These are phyloP conservation scores for Laupala kohalensis DNA, from an alignment of 1,140 invertebrate species.

Conservation along the genomic window DNA sequence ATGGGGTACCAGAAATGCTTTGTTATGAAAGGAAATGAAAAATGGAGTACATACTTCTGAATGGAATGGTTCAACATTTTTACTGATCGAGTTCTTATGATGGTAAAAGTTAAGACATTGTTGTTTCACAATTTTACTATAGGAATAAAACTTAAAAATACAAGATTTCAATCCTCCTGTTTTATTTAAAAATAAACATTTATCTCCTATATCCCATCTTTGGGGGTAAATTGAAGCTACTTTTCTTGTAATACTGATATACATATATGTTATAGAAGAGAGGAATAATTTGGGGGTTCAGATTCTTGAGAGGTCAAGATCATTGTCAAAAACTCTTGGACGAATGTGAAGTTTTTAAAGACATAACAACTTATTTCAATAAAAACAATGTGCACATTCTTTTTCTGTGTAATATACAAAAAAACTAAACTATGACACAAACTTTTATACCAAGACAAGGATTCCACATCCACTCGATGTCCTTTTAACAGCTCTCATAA, in stretches of 20 bases:
- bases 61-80: not conserved
- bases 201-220: slow-evolving; percentile 1
- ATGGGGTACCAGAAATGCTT: not conserved
- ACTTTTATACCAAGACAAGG: slow-evolving; percentile 8
- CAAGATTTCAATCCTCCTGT: slow-evolving; percentile 6
- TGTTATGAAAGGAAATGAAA: not conserved
- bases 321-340: not conserved
- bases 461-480: slow-evolving; percentile 10
- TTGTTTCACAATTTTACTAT: not conserved
- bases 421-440: slow-evolving; percentile 9
- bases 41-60: not conserved
- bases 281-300: not conserved
- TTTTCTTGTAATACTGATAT: slow-evolving; percentile 6
- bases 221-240: no score
- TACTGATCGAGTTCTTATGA: not conserved
- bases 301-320: not conserved
- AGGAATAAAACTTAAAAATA: not conserved
- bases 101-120: not conserved
- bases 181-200: slow-evolving; percentile 1
- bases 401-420: slow-evolving; percentile 11
- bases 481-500: not conserved
- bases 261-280: not conserved
- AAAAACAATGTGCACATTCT: slow-evolving; percentile 14
- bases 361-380: not conserved
- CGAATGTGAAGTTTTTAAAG: not conserved